Evolutionary conservation across 2,797 vertebrate species (phyloP).

Genomic region (Eulemur coronatus): DNA sequence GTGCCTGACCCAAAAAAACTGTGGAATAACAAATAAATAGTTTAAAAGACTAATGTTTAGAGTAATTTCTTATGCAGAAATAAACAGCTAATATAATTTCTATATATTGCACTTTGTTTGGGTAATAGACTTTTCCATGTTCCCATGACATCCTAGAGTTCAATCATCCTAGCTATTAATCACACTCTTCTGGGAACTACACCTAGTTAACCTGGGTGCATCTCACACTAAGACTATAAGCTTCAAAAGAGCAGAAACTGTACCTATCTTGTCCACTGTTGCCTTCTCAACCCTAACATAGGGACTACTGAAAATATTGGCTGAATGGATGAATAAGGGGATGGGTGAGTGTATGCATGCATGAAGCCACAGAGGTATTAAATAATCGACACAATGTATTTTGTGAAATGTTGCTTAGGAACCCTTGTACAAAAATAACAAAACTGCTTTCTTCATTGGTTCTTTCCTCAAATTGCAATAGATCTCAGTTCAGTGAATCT

Average conservation of each 20-base stretch:
- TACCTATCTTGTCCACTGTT: neutral
- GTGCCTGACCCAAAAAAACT: neutral
- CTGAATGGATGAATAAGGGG: neutral
- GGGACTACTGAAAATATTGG: neutral
- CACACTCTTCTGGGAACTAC: neutral
- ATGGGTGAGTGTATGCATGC: neutral
- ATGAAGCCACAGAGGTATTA: neutral
- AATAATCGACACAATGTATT: neutral
- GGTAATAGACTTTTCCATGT: neutral
- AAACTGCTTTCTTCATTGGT: conserved; percentile 27
- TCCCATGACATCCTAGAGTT: conserved; percentile 4
- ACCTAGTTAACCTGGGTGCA: neutral
- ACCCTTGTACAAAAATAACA: conserved; percentile 35
- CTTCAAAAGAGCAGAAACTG: neutral
- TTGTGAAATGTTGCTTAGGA: conserved; percentile 13
- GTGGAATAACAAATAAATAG: neutral
- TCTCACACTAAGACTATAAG: neutral
- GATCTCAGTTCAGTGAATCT: conserved; percentile 51
- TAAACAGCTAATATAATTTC: conserved; percentile 25
- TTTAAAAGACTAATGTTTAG: neutral
- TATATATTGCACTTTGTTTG: neutral
- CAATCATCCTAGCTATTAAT: neutral
- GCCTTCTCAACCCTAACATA: neutral
- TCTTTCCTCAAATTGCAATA: conserved; percentile 74
- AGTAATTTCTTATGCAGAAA: neutral